These are phyloP conservation scores for Morpho deidamia DNA, from an alignment of 2,888 invertebrate species.

Conservation along the genomic window DNA sequence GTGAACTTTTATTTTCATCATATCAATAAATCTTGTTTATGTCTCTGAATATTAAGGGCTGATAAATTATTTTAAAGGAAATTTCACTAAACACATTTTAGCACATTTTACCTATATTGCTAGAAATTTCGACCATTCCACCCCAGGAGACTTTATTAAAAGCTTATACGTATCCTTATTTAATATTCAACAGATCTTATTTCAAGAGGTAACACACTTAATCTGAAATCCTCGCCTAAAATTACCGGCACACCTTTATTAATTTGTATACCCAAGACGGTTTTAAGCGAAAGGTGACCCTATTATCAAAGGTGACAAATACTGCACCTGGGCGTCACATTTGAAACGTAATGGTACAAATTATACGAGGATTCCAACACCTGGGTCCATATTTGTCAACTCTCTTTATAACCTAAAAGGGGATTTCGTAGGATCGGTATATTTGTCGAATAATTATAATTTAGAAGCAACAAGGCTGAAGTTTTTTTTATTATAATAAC, in stretches of 20 bases:
- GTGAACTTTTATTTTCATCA: no score
- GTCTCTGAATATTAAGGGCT: no score
- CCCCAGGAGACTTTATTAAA: conserved; percentile 70
- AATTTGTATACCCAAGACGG: conserved; percentile 7
- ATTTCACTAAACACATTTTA: no score
- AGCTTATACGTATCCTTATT: conserved; percentile 61
- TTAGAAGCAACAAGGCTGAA: no score
- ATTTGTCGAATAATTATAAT: no score
- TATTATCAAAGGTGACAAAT: conserved; percentile 12
- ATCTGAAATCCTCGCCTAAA: conserved; percentile 4
- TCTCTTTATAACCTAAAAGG: conserved; percentile 5
- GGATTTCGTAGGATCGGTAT: not conserved
- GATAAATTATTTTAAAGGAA: no score
- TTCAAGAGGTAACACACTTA: conserved; percentile 8
- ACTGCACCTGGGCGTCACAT: conserved; percentile 18
- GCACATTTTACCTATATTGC: no score
- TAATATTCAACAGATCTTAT: conserved; percentile 23
- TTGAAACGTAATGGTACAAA: conserved; percentile 9
- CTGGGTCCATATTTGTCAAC: conserved; percentile 12
- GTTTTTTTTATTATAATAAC: no score
- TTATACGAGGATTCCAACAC: conserved; percentile 8
- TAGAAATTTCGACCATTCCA: conserved; percentile 53
- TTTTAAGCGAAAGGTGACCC: conserved; percentile 11
- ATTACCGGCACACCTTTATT: conserved; percentile 9
- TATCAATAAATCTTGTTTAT: no score